Base-by-base conservation (phyloP, 2,113 vertebrate genomes). In the Pedetes capensis region DNA sequence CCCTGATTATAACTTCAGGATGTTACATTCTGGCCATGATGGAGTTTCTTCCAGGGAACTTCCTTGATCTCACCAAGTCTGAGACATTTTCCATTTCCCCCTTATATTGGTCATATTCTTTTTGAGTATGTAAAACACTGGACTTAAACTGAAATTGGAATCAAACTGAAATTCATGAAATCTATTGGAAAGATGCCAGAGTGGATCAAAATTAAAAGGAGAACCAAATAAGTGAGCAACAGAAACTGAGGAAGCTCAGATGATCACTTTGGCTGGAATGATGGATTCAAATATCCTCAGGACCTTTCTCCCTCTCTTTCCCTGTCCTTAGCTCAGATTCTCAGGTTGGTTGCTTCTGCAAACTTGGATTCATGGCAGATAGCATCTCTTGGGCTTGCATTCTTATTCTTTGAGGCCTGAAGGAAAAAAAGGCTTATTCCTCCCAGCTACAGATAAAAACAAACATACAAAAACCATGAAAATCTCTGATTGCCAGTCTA, bases 141-240 rank as follows among this genome's bases (percentile, higher is more conserved):
- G n/a, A n/a, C n/a, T n/a, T n/a, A n/a, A 88, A 89, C 25, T 80
- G 39, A 90, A 85, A 9, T 51, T 81, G 47, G 63, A 85, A 85
- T 44, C 51, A 69, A 96, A 91, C 88, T 64, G 69, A 95, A 94
- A 71, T 80, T 80, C n/a, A 51, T 29, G 39, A 90, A 64, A 29
- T 88, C 44, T 57, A 17, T 42, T 79, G 34, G 71, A 51, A 93
- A 91, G 51, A 44, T 12, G 42, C 9, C 69, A 64, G 63, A 61
- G n/a, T 80, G 71, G 27, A 75, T 88, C 13, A 87, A 66, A 74
- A 87, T 84, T 53, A 68, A 87, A 89, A 79, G 66, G 55, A 83
- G 78, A 75, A 55, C 23, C 6, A 25, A 69, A 47, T 47, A 49
- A 64, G 27, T 55, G 37, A 90, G 39, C 10, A 39, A 6, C 2